Base-by-base conservation (phyloP, 2,797 vertebrate genomes). In the Peromyscus melanophrys region DNA sequence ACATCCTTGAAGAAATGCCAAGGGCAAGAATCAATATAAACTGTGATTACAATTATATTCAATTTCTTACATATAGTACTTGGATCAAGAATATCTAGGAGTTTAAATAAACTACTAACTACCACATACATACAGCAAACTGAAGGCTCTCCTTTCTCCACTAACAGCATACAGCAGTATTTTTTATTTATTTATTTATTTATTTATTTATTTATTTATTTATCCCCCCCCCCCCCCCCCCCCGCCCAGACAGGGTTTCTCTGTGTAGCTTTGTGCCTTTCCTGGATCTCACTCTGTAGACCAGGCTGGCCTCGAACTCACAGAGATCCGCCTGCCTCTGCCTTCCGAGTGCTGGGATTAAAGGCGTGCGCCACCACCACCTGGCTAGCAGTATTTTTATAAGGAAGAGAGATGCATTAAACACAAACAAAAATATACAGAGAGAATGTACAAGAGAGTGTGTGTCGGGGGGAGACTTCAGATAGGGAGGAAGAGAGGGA, bases 1-100 rank as follows among this genome's bases (percentile, higher is more conserved):
- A 19, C 37, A 88, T 90, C 77, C 86, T 95, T 86, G 34, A 81
- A 95, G 3, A 76, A 94, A 86, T 96, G 89, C 55, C 81, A 94
- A 94, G 52, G n/a, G 43, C 43, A 96, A 81, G 84, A 0, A 29
- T 49, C 43, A 94, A 69, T 61, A 88, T 87, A 97, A 96, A 95
- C 90, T 23, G 25, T 97, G 93, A 73, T 57, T 92, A 0, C 25
- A 90, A 88, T 55, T 80, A 89, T 49, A 95, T 94, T 96, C 43
- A 37, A 95, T 78, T 95, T 96, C 34, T 55, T 69, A 89, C 37
- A 5, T 29, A 78, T n/a, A 59, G 21, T 80, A 75, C 43, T 81
- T 80, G n/a, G 78, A 71, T 63, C 34, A 93, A 92, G 73, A 92
- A 90, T 65, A 96, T 17, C 21, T 84, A 77, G 73, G 61, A 86